phyloP scores from a whole-genome alignment of 2,113 vertebrate genomes.

The Psilopsiagon aurifrons region DNA sequence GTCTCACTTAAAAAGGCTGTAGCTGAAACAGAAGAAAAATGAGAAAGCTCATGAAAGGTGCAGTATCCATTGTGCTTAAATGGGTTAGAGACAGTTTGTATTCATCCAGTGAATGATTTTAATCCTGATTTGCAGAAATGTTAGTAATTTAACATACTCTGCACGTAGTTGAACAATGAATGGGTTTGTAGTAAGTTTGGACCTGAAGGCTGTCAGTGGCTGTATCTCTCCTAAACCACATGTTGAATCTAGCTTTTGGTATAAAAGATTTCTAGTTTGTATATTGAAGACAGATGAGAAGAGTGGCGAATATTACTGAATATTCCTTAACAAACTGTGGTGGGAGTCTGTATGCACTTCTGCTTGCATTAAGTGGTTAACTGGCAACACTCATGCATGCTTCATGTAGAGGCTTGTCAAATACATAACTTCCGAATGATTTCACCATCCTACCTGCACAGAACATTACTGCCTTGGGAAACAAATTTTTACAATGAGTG shows the following conservation, averaged over 20 bases:
- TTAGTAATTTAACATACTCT: neutral
- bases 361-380: neutral
- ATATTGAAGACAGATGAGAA: rapidly evolving
- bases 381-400: neutral
- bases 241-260: neutral
- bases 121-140: neutral
- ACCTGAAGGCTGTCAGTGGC: neutral
- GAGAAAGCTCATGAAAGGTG: neutral
- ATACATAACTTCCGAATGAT: neutral
- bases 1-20: neutral
- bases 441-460: neutral
- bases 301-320: neutral
- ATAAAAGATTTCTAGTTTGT: neutral
- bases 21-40: neutral
- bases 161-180: neutral
- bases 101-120: constrained; percentile 9
- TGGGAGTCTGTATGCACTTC: neutral
- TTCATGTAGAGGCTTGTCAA: neutral
- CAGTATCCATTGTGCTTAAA: neutral
- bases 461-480: neutral
- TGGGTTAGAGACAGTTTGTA: constrained; percentile 6
- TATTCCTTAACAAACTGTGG: neutral
- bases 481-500: neutral
- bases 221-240: neutral
- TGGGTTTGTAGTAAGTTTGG: neutral